Base-by-base conservation (phyloP, 1,140 invertebrate species). In the Listronotus oregonensis region DNA sequence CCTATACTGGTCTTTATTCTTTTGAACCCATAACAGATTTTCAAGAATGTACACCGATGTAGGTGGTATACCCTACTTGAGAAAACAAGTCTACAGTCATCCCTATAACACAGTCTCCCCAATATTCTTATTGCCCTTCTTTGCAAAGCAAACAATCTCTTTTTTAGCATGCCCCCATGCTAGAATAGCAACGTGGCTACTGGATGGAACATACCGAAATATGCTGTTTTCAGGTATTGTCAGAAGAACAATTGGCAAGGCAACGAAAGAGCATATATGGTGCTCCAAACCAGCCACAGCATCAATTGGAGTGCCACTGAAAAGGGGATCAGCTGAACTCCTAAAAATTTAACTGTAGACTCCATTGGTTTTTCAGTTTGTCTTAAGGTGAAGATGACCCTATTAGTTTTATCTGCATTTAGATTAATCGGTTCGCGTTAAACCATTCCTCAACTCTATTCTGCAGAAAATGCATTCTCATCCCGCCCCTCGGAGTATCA, bases 121-220 rank as follows among this genome's bases (percentile, higher is more conserved):
- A 52, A 2, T 10, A 31, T 21, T 14, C 31, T 10, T 7, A 44
- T 15, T 11, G 31, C 40, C 27, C 17, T 58, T 21, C 15, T 39
- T n/a, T 58, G 43, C 39, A 58, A 21, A 18, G 21, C 8, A 34
- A 58, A 44, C 18, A 17, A 9, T 42, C 42, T 44, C 14, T 12
- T 31, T 9, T 7, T 40, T 1, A n/a, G 42, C 14, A 21, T 43
- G 40, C 12, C 40, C 43, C 56, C 56, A 58, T 18, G 40, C 3
- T 27, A 44, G 40, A 12, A 58, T 46, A 42, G 56, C 39, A 58
- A 58, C 9, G 56, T 42, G 14, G 14, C 14, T n/a, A 17, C n/a
- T n/a, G n/a, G n/a, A n/a, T n/a, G n/a, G n/a, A n/a, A n/a, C n/a
- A n/a, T n/a, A n/a, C n/a, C n/a, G n/a, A n/a, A n/a, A n/a, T 14